phyloP scores from a whole-genome alignment of 2,888 invertebrate species.

The Agrochola macilenta region DNA sequence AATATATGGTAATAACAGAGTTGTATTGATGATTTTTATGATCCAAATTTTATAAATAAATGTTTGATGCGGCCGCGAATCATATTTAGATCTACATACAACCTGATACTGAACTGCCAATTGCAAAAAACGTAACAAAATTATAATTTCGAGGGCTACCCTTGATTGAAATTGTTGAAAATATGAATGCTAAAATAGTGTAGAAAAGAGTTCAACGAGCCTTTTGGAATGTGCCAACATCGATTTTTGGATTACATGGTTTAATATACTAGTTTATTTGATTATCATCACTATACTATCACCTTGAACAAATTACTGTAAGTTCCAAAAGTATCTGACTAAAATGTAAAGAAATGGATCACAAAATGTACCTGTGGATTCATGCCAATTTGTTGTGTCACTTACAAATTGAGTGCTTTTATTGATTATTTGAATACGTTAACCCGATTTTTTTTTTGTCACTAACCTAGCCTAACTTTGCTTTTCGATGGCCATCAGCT shows the following conservation, averaged over 20 bases:
- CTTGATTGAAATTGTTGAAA: slow-evolving; percentile 1
- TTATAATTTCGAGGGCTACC: no score
- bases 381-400: background rate
- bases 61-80: no score
- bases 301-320: background rate
- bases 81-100: no score
- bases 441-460: no score
- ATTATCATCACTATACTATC: background rate
- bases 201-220: slow-evolving; percentile 69
- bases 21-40: no score
- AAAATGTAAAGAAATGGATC: background rate
- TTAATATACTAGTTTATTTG: no score
- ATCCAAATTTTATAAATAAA: no score
- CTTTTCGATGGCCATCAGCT: no score
- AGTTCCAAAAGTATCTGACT: background rate
- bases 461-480: no score
- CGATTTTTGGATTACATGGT: background rate
- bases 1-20: no score
- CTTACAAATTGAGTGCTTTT: background rate
- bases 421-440: background rate
- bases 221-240: background rate
- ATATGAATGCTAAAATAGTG: background rate
- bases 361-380: background rate
- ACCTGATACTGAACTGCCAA: no score
- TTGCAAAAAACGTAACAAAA: no score